Evolutionary conservation across 2,797 vertebrate species (phyloP).

Genomic region (Amblyraja radiata): DNA sequence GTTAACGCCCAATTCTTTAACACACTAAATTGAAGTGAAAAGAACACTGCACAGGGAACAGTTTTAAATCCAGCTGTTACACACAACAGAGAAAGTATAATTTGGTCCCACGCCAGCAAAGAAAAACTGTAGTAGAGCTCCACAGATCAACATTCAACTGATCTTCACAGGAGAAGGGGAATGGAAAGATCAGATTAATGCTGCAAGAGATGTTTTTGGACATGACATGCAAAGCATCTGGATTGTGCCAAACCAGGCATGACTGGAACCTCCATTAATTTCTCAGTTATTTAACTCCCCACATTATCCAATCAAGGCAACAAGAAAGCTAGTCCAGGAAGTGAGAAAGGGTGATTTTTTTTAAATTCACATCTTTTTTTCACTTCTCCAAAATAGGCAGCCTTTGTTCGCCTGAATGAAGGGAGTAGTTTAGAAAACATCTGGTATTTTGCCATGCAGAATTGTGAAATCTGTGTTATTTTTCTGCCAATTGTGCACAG

Average conservation of each 20-base stretch:
- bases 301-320: background rate
- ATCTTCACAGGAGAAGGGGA: background rate
- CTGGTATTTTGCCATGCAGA: background rate
- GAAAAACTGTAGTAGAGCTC: background rate
- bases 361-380: background rate
- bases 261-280: background rate
- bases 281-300: background rate
- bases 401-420: background rate
- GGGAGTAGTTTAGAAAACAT: background rate
- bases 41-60: background rate
- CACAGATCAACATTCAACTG: background rate
- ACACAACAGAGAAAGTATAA: background rate
- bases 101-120: background rate
- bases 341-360: background rate
- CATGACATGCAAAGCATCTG: background rate
- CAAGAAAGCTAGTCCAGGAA: background rate
- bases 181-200: conserved; percentile 13
- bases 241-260: background rate
- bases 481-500: background rate
- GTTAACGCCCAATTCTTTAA: background rate
- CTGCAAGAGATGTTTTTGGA: background rate
- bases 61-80: background rate
- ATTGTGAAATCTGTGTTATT: background rate
- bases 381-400: background rate
- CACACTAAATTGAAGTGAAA: background rate